Evolutionary conservation across 2,113 vertebrate genomes (phyloP).

Genomic region (Bambusicola thoracicus): DNA sequence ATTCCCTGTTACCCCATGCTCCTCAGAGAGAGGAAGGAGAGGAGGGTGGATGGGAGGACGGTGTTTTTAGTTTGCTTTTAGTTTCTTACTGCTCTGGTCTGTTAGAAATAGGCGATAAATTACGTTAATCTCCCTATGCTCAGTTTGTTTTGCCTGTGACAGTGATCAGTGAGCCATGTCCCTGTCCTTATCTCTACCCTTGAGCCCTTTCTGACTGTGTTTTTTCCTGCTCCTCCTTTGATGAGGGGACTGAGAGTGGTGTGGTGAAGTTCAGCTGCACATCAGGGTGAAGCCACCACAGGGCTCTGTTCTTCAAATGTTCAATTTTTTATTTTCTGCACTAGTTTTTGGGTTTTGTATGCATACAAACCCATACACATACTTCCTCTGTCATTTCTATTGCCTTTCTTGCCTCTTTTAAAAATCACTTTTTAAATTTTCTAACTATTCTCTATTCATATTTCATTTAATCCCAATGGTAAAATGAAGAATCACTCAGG

Average conservation of each 20-base stretch:
- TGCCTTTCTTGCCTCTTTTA: neutral
- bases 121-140: neutral
- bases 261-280: neutral
- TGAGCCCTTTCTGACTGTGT: neutral
- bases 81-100: neutral
- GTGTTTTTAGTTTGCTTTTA: neutral
- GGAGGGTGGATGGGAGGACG: neutral
- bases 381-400: neutral
- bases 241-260: neutral
- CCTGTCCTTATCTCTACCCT: neutral
- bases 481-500: conserved; percentile 11
- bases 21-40: neutral
- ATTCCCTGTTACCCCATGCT: neutral
- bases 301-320: neutral
- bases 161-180: neutral
- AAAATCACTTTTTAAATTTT: conserved; percentile 4
- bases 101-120: neutral
- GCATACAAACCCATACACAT: neutral
- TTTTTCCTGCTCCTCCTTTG: neutral
- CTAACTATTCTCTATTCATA: conserved; percentile 2
- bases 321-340: conserved; percentile 20
- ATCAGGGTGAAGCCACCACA: neutral
- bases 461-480: conserved; percentile 36
- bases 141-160: neutral
- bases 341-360: neutral